Evolutionary conservation across 2,113 vertebrate species (phyloP), one percentile per base, ranked within the genome.

Genomic region (Burhinus bistriatus): DNA sequence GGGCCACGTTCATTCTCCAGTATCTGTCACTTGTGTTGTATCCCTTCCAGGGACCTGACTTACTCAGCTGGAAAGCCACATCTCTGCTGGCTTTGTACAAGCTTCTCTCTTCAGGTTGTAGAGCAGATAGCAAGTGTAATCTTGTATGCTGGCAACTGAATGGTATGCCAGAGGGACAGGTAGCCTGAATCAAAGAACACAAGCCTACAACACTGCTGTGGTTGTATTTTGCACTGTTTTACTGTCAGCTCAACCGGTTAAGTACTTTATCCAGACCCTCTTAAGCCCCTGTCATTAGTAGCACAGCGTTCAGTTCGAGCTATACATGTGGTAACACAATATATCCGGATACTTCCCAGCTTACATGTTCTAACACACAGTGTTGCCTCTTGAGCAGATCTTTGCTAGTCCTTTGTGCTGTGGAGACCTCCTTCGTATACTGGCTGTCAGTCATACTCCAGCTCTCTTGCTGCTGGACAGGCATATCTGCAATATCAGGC

Each of bases 361-460:
- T 93, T 51, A 27, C 5, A 0, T 12, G 34, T 72, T 86, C 70
- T 40, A 80, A 58, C 66, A 61, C 73, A 40, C 62, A 23, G 40
- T 42, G 62, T 66, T 83, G 61, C 52, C 61, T 82, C 62, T 64
- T 52, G 47, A 88, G 58, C 64, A 51, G 91, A 45, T 32, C 77
- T 75, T 66, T 57, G 54, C 40, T 65, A 44, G 44, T 40, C 68
- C 64, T 85, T 59, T 30, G 70, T 68, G 80, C 30, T 8, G 7
- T 30, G 51, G 62, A 88, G 30, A 32, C 25, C 27, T 85, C n/a
- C 70, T 80, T 54, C 7, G 2, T 8, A 0, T 51, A 9, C 45
- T 1, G 1, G 42, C 79, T 49, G 38, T 29, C 1, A 0, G n/a
- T 62, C 0, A 0, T 38, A 21, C 27, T 61, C 66, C 83, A 78